Evolutionary conservation across 2,113 vertebrate species (phyloP).

Genomic region (Pipra filicauda): DNA sequence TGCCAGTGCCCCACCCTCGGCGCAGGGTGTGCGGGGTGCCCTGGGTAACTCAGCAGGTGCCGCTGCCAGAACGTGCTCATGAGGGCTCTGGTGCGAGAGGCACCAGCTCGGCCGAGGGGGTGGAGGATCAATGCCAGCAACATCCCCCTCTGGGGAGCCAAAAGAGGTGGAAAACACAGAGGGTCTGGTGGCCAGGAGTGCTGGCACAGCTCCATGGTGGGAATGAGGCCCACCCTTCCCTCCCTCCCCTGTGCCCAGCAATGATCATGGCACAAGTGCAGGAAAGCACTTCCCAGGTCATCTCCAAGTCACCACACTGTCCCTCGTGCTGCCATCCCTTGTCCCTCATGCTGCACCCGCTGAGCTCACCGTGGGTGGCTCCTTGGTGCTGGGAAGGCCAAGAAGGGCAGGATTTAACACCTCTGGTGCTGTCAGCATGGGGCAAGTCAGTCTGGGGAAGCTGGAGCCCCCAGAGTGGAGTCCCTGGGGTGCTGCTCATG

Average conservation of each 20-base stretch:
- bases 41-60: rapidly evolving
- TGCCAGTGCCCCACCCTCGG: rapidly evolving
- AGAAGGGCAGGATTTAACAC: not conserved
- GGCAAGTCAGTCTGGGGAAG: rapidly evolving
- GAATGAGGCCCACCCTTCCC: not conserved
- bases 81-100: not conserved
- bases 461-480: rapidly evolving
- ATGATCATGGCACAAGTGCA: rapidly evolving
- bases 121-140: not conserved
- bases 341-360: not conserved
- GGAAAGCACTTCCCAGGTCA: rapidly evolving
- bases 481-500: not conserved
- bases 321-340: not conserved
- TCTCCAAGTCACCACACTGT: not conserved
- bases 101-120: rapidly evolving
- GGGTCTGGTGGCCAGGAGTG: rapidly evolving
- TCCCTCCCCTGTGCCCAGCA: rapidly evolving
- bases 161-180: not conserved
- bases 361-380: not conserved
- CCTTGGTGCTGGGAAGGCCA: not conserved
- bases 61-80: rapidly evolving
- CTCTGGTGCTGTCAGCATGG: not conserved
- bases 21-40: rapidly evolving
- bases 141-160: not conserved
- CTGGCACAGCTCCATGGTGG: not conserved